phyloP scores from a whole-genome alignment of 2,113 vertebrate species.

The Tichodroma muraria region DNA sequence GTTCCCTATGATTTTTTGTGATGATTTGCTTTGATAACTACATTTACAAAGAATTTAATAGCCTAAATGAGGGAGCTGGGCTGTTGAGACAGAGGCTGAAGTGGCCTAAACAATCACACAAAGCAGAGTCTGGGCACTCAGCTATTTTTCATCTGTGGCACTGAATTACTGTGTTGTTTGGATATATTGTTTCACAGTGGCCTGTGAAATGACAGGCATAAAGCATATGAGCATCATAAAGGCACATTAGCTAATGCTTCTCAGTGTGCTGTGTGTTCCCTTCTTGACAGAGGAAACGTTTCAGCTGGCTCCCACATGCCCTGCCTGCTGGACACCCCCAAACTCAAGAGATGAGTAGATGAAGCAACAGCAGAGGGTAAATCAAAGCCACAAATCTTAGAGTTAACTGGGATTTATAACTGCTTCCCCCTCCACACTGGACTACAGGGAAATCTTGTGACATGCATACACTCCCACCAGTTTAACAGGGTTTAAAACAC shows the following conservation, averaged over 20 bases:
- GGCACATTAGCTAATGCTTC: background rate
- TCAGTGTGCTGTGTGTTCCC: background rate
- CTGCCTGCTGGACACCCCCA: background rate
- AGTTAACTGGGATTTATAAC: background rate
- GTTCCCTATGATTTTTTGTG: background rate
- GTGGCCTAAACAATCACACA: background rate
- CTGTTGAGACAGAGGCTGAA: background rate
- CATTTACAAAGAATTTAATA: background rate
- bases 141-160: background rate
- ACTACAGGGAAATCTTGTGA: background rate
- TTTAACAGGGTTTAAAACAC: background rate
- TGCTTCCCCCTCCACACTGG: background rate
- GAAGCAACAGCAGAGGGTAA: background rate
- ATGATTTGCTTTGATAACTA: background rate
- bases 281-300: background rate
- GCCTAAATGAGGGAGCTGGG: background rate
- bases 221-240: background rate
- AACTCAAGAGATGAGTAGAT: background rate
- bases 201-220: background rate
- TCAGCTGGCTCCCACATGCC: background rate
- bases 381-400: background rate
- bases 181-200: background rate
- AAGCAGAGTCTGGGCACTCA: background rate
- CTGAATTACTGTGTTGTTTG: background rate
- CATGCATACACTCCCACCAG: background rate